Percentiles rank a stretch among this genome's conserved stretches.
phyloP scores from a whole-genome alignment of 2,797 vertebrate genomes.

The Pitangus sulphuratus region DNA sequence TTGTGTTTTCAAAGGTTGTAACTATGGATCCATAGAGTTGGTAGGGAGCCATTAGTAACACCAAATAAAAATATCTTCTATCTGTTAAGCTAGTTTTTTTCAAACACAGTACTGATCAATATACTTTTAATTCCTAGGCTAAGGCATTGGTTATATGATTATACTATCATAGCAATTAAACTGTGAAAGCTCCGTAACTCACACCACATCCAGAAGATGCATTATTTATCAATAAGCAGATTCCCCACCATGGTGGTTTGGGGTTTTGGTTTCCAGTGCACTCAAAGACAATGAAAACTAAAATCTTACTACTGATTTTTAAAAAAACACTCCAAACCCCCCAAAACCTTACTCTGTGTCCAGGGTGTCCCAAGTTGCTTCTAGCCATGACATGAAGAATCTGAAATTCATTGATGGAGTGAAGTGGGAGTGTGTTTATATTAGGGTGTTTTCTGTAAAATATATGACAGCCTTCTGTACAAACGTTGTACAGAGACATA shows the following conservation, averaged over 20 bases:
- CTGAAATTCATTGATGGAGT: not conserved
- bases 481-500: too few species aligned
- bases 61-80: not conserved
- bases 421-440: not conserved
- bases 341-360: not conserved
- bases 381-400: not conserved
- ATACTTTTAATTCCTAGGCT: not conserved
- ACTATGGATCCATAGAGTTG: not conserved
- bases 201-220: not conserved
- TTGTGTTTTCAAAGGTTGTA: not conserved
- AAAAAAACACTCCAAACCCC: rapidly evolving
- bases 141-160: not conserved
- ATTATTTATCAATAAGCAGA: not conserved
- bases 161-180: not conserved
- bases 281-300: not conserved
- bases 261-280: not conserved
- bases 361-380: not conserved
- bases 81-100: not conserved
- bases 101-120: not conserved
- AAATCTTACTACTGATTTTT: not conserved
- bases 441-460: not conserved
- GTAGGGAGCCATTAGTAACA: not conserved
- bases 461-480: not conserved
- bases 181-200: not conserved
- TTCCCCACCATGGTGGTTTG: not conserved